phyloP scores from a whole-genome alignment of 2,113 vertebrate species.

The Heterochromis multidens region DNA sequence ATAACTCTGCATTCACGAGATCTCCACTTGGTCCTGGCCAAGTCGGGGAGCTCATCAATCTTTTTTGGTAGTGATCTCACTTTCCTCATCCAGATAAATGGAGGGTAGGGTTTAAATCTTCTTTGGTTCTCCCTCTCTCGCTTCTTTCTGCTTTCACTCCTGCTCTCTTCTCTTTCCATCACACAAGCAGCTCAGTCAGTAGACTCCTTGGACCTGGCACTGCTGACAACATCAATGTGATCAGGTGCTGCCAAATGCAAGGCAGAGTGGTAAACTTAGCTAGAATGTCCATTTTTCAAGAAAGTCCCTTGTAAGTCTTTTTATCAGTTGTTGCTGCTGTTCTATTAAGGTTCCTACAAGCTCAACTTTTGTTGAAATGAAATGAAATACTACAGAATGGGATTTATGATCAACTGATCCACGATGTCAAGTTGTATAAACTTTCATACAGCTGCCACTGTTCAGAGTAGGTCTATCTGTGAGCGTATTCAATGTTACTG shows the following conservation, averaged over 20 bases:
- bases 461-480: not conserved
- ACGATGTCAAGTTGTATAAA: not conserved
- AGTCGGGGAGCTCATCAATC: conserved; percentile 41
- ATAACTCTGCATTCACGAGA: conserved; percentile 42
- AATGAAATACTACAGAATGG: not conserved
- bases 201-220: conserved; percentile 23
- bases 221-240: conserved; percentile 31
- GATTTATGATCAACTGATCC: not conserved
- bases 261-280: conserved; percentile 1
- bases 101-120: conserved; percentile 40
- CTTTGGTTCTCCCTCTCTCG: not conserved
- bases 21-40: conserved; percentile 6
- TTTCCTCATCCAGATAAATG: conserved; percentile 26
- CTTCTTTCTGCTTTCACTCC: not conserved
- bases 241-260: conserved; percentile 30
- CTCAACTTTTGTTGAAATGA: not conserved
- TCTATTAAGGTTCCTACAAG: not conserved
- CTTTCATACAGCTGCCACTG: not conserved
- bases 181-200: conserved; percentile 39
- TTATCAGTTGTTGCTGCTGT: not conserved
- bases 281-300: conserved; percentile 3
- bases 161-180: conserved; percentile 35
- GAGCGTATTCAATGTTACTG: not conserved
- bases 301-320: not conserved
- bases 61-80: conserved; percentile 37